Evolutionary conservation across 2,888 invertebrate species (phyloP).

Genomic region (Cosmia pyralina): DNA sequence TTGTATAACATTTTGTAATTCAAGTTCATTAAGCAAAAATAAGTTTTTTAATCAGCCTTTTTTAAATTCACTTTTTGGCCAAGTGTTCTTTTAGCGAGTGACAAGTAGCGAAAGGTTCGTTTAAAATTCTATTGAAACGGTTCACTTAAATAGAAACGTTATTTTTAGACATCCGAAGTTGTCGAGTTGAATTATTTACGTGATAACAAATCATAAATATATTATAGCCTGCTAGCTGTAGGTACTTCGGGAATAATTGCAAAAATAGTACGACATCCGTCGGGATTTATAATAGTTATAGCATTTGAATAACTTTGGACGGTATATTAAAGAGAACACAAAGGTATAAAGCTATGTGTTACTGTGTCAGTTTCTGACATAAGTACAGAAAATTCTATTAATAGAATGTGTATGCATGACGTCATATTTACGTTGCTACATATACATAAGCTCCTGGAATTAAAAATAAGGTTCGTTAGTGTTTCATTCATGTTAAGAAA

Average conservation of each 20-base stretch:
- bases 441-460: conserved; percentile 36
- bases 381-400: conserved; percentile 15
- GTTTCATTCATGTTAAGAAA: conserved; percentile 74
- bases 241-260: background rate
- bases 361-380: conserved; percentile 13
- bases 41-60: conserved; percentile 17
- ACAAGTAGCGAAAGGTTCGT: background rate
- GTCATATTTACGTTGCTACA: conserved; percentile 44
- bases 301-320: conserved; percentile 15
- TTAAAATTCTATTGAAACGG: conserved; percentile 24
- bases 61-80: conserved; percentile 17
- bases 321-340: conserved; percentile 1
- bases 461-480: conserved; percentile 73
- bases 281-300: conserved; percentile 1
- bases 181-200: background rate
- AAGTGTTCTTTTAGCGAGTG: conserved; percentile 24
- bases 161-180: conserved; percentile 22
- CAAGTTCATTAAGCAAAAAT: conserved; percentile 6
- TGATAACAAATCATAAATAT: conserved; percentile 23
- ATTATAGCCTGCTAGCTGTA: background rate
- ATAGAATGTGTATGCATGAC: conserved; percentile 25
- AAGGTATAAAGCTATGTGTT: conserved; percentile 5
- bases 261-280: conserved; percentile 7
- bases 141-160: conserved; percentile 29
- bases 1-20: conserved; percentile 8